A percentile compares a stretch with the other conserved stretches of the same genome.
Conservation (phyloP, 2,113 vertebrate species). For the Microtus montanus region DNA sequence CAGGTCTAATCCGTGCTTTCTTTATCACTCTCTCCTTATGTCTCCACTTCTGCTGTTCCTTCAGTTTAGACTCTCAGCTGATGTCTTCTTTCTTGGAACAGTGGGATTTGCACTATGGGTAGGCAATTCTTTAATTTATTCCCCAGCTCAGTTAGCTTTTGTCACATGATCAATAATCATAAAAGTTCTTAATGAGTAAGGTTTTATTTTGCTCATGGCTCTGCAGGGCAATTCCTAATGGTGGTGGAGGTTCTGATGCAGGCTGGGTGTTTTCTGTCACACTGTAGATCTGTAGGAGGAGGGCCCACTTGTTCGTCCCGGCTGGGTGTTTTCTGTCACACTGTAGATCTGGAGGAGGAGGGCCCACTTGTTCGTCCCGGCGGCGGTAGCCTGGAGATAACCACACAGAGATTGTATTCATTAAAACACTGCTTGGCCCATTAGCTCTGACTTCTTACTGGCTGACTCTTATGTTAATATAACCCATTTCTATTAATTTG, state of each 20-base stretch:
- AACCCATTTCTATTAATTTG: too few species aligned
- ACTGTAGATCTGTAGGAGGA: too few species aligned
- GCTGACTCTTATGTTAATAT: too few species aligned
- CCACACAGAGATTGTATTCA: too few species aligned
- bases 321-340: neutral
- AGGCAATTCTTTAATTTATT: conserved; percentile 4
- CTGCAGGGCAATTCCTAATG: neutral
- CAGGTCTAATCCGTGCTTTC: neutral
- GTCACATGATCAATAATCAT: neutral
- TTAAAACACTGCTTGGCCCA: too few species aligned
- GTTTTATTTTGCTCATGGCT: neutral
- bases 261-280: neutral
- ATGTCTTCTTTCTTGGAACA: conserved; percentile 21
- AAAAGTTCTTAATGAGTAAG: neutral
- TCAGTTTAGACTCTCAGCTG: neutral
- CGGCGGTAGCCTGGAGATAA: too few species aligned
- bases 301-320: neutral
- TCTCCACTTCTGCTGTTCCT: neutral
- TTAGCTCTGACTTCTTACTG: too few species aligned
- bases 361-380: too few species aligned
- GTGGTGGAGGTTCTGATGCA: neutral
- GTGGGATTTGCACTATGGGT: neutral
- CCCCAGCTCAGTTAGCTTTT: conserved; percentile 3
- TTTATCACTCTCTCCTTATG: neutral
- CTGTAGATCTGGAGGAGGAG: neutral